Base-by-base conservation (phyloP, 2,113 vertebrate genomes). In the Tetrao urogallus region DNA sequence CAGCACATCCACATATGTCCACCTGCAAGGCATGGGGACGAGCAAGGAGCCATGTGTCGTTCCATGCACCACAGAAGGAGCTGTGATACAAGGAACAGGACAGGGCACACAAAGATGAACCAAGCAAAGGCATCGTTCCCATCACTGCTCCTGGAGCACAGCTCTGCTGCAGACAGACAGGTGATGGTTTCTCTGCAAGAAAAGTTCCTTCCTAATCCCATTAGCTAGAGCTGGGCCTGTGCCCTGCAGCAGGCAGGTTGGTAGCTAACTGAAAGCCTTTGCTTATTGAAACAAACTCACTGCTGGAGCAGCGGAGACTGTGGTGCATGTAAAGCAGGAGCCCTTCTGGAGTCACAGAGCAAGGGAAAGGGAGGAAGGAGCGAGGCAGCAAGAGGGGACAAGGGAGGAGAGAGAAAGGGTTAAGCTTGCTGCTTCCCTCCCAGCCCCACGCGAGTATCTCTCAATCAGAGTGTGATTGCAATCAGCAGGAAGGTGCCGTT, bases 381-480 rank as follows among this genome's bases (percentile, higher is more conserved):
- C 2, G 76, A 88, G 69, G 1, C 54, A 25, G 66, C 9, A 13
- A 57, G 34, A 63, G 73, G 54, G 66, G 86, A 58, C 0, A 6
- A 89, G 21, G 28, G 38, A 79, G 13, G 57, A 0, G 3, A 69
- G 48, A 36, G 87, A 93, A 95, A 86, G 95, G 88, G 97, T 96
- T 97, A 96, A 97, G 89, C 72, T 76, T 64, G 66, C 63, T 78
- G 85, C 73, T 93, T 94, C 73, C 63, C 54, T 93, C 54, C 85
- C 61, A 56, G 92, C 94, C 73, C 95, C 95, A 93, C 11, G 86
- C 73, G 36, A 94, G 84, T 38, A 38, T 86, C 94, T 97, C 84
- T 93, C 96, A 97, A 97, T 98, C 98, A 98, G 95, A 32, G 69
- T 45, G 66, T 97, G 96, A 98, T 97, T 97, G 98, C 97, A 98